Conservation (phyloP, 2,797 vertebrate genomes). For the Danio tinwini region DNA sequence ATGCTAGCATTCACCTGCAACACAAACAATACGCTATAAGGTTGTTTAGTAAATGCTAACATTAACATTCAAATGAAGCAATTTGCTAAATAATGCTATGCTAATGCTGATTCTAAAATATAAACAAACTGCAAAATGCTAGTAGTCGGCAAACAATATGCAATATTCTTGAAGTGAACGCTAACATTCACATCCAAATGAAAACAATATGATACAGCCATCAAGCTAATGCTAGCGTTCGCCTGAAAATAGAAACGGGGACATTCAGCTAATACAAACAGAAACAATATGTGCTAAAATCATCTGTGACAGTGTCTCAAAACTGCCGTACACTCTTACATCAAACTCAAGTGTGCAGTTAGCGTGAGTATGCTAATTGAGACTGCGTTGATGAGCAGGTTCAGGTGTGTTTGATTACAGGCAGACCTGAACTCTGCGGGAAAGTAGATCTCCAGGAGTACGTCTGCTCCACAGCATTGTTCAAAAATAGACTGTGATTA, state of each 20-base stretch:
- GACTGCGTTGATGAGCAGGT: conserved; percentile 20
- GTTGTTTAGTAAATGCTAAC: too few species aligned
- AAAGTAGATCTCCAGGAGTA: conserved; percentile 19
- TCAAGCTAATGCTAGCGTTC: not conserved
- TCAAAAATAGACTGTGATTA: conserved; percentile 42
- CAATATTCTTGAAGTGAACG: too few species aligned
- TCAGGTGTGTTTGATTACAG: conserved; percentile 48
- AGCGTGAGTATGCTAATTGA: conserved; percentile 14
- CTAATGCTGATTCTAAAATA: too few species aligned
- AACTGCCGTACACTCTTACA: not conserved
- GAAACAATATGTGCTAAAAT: not conserved
- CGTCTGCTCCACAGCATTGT: conserved; percentile 11
- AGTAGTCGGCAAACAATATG: too few species aligned
- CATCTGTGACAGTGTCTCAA: not conserved
- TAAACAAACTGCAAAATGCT: too few species aligned
- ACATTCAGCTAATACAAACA: not conserved
- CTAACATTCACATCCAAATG: not conserved
- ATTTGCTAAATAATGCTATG: too few species aligned
- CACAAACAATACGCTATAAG: too few species aligned
- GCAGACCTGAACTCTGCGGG: conserved; percentile 26
- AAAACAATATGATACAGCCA: not conserved
- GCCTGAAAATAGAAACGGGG: not conserved
- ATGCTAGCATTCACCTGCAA: not conserved
- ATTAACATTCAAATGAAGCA: too few species aligned
- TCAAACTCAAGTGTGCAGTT: not conserved